Evolutionary conservation across 2,113 vertebrate genomes (phyloP), one percentile per base, ranked within the genome.

Genomic region (Catagonus wagneri): DNA sequence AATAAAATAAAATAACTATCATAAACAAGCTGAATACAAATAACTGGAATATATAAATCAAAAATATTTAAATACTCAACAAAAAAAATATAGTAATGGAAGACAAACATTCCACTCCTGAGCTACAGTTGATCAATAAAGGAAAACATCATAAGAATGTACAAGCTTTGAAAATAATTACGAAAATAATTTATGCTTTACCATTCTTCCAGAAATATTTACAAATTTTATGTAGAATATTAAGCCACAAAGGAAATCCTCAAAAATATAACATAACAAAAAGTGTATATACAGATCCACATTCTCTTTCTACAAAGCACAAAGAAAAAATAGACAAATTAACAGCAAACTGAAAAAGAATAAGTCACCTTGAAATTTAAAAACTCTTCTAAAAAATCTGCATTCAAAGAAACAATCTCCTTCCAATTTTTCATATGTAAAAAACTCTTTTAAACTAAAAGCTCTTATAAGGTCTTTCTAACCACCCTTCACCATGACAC

Each of bases 381-480:
- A 72, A 87, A 58, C 2, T 75, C 32, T 91, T 7, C 16, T 76
- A 96, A 86, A 54, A 68, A 83, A 52, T 75, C 61, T 52, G 14
- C 29, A 72, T 85, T 89, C 29, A 65, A 85, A 81, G 34, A 92
- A 92, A 76, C n/a, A 79, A 71, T 89, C 7, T 80, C 44, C 19
- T 89, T n/a, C 94, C 34, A 32, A 27, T 75, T 78, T 79, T 69
- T 75, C 63, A 75, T 65, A 89, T 75, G 68, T 83, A 27, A 86
- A 86, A 93, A 91, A 68, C 2, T 4, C 17, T 65, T 93, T 93
- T 80, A 52, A 80, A 89, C 25, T 68, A 36, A 71, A 95, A 94
- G 32, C n/a, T 69, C 23, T 39, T 65, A 5, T 19, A 85, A 61
- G 52, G n/a, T 90, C 66, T 90, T 83, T 74, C 66, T 56, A 88